Evolutionary conservation across 2,888 invertebrate species (phyloP), one percentile per base, ranked within the genome.

Genomic region (Thera britannica): DNA sequence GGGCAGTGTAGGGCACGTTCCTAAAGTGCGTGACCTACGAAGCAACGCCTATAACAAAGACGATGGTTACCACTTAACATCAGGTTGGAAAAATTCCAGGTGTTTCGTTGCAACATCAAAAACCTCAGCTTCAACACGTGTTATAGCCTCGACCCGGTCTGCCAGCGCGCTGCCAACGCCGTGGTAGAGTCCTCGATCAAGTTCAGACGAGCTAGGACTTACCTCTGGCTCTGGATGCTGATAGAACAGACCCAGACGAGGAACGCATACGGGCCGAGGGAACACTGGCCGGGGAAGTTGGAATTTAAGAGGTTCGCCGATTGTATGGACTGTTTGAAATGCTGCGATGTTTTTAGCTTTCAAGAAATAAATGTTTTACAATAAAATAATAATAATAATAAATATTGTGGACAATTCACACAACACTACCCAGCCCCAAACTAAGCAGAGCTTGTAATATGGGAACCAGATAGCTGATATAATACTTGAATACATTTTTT

Each of bases 71-170:
- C 23, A 23, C 23, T 23, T 23, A 23, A 23, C 23, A 23, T 23
- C 23, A 23, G 23, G 23, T 23, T 23, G 23, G 23, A n/a, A n/a
- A 51, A 51, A 67, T 36, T 63, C 2, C 76, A 90, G 92, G 75
- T 92, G 8, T 92, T 92, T 67, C 85, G 90, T 51, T 93, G 93
- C 77, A 90, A 91, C 73, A 84, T 92, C 51, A 79, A 80, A 49
- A 84, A 90, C 64, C 80, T 93, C 0, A 74, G 71, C 8, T 90
- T 90, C 76, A 90, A 90, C 75, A 86, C 82, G 0, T 75, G 81
- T 0, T 71, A 76, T 36, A 72, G 80, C 3, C 76, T 76, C 3
- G 93, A 93, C 72, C 81, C 82, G 0, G 87, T 92, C 0, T 83
- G 85, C 58, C 77, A 78, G 54, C 80, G 88, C 1, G 93, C 92